Conservation (phyloP, 2,797 vertebrate species). For the Enteromius argenteus region DNA sequence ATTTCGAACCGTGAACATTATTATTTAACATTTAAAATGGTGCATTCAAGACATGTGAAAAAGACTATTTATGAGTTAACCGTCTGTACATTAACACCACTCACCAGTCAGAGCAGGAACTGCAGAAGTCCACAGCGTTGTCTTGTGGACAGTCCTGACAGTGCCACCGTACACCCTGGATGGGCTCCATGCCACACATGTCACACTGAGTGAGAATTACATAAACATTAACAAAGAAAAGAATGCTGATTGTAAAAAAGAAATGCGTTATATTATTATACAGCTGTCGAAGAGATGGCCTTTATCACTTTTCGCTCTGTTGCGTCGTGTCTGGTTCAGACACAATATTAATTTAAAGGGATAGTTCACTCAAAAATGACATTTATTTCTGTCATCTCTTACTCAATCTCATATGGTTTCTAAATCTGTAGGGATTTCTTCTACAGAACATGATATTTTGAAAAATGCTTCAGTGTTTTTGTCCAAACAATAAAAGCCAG, state of each 20-base stretch:
- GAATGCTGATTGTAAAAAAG: neutral
- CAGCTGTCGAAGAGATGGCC: neutral
- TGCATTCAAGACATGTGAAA: no score
- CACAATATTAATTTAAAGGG: neutral
- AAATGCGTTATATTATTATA: neutral
- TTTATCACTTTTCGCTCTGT: neutral
- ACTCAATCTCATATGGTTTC: neutral
- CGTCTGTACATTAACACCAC: slow-evolving; percentile 56
- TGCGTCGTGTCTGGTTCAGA: neutral
- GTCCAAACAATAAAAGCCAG: neutral
- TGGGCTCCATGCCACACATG: slow-evolving; percentile 91
- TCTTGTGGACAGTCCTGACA: slow-evolving; percentile 94
- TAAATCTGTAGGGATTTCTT: neutral
- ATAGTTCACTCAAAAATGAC: neutral
- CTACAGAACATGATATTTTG: neutral
- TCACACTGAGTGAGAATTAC: slow-evolving; percentile 84
- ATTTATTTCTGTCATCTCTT: neutral
- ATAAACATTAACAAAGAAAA: neutral
- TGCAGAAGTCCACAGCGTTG: slow-evolving; percentile 94
- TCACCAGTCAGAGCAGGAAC: slow-evolving; percentile 97
- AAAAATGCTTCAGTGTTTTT: neutral
- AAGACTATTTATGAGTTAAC: no score
- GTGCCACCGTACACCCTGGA: slow-evolving; percentile 95
- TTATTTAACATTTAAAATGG: no score
- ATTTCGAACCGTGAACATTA: no score